phyloP scores from a whole-genome alignment of 1,140 invertebrate species.

The Zaprionus kolodkinae region DNA sequence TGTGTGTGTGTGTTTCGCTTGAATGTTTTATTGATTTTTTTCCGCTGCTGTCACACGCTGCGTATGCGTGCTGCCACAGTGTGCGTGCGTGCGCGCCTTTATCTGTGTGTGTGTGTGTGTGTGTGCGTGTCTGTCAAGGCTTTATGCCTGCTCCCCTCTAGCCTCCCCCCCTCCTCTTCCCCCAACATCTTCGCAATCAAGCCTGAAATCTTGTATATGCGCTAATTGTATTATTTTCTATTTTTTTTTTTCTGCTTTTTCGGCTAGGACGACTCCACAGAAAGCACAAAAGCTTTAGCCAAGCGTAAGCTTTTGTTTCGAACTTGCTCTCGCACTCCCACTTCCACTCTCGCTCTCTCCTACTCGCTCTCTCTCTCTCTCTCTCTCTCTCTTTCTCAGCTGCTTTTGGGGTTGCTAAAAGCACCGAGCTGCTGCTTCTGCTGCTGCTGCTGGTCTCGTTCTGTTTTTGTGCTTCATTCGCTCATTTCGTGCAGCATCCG shows the following conservation, averaged over 20 bases:
- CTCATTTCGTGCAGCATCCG: constrained; percentile 54
- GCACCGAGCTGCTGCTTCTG: constrained; percentile 18
- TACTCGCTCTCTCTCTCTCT: constrained; percentile 1
- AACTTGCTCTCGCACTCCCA: constrained; percentile 1
- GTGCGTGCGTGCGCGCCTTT: constrained; percentile 32
- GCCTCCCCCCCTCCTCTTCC: not conserved
- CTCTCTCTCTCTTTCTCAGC: constrained; percentile 8
- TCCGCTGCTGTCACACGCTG: constrained; percentile 40
- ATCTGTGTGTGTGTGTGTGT: constrained; percentile 16
- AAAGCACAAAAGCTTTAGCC: constrained; percentile 37
- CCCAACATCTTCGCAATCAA: constrained; percentile 20
- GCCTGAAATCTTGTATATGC: constrained; percentile 40
- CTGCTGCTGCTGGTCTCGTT: not conserved
- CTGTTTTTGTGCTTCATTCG: not conserved
- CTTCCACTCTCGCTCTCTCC: not conserved
- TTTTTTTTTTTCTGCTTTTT: constrained; percentile 41
- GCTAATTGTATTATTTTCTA: constrained; percentile 50
- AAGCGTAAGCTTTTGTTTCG: constrained; percentile 32
- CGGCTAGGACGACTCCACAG: constrained; percentile 24
- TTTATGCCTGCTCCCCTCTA: not conserved
- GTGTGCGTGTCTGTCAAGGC: constrained; percentile 37
- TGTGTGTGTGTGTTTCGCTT: constrained; percentile 10
- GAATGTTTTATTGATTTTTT: constrained; percentile 67
- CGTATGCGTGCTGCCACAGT: constrained; percentile 45
- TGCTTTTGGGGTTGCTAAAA: constrained; percentile 14